Evolutionary conservation across 2,113 vertebrate genomes (phyloP).

Genomic region (Burhinus oedicnemus): DNA sequence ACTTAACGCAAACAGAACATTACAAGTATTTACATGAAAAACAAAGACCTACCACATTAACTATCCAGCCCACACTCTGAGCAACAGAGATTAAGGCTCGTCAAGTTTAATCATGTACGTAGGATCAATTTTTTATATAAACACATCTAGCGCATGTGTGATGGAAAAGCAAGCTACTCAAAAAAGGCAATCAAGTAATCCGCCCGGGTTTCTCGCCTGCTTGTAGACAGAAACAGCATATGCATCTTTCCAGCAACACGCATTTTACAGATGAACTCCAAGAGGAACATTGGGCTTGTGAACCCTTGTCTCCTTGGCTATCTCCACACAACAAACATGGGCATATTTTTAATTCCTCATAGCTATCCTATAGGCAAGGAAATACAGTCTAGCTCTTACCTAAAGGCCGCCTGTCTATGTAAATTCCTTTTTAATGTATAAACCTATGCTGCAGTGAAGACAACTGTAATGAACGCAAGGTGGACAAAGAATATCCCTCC

Average conservation of each 20-base stretch:
- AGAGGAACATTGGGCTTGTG: not conserved
- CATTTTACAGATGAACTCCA: not conserved
- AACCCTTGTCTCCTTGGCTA: not conserved
- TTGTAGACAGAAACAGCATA: not conserved
- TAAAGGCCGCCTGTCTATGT: not conserved
- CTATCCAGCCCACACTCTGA: not conserved
- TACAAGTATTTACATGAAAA: conserved; percentile 40
- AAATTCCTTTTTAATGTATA: not conserved
- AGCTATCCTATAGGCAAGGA: not conserved
- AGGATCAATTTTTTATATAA: not conserved
- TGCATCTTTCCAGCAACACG: not conserved
- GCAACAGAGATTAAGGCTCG: conserved; percentile 5
- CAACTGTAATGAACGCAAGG: not conserved
- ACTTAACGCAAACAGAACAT: not conserved
- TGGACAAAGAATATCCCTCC: not conserved
- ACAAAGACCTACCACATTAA: conserved; percentile 20
- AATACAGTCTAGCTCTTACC: not conserved
- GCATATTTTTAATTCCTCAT: not conserved
- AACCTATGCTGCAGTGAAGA: not conserved
- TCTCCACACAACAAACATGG: not conserved
- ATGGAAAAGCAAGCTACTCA: not conserved
- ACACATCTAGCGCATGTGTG: not conserved
- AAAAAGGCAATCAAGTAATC: not conserved
- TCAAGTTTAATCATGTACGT: not conserved
- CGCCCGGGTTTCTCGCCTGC: not conserved